phyloP scores from a whole-genome alignment of 2,113 vertebrate species.

The Zapornia atra region DNA sequence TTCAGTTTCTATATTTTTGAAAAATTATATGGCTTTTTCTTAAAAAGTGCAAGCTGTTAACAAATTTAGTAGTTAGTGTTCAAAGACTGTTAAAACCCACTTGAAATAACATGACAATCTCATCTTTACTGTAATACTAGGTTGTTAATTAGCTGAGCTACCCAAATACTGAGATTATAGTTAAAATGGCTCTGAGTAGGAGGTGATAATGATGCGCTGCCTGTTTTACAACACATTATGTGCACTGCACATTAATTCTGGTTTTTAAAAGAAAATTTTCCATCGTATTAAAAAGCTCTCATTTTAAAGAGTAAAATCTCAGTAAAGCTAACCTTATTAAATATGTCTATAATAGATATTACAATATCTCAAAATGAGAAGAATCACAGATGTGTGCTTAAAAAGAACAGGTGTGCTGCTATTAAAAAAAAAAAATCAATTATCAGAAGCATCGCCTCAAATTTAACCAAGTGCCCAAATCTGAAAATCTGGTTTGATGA shows the following conservation, averaged over 20 bases:
- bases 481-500: neutral
- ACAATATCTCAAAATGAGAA: constrained; percentile 3
- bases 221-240: constrained; percentile 57
- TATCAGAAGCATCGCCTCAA: neutral
- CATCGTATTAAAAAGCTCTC: constrained; percentile 2
- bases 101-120: constrained; percentile 68
- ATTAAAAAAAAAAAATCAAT: neutral
- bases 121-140: constrained; percentile 62
- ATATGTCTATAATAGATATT: neutral
- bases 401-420: neutral
- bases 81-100: constrained; percentile 63
- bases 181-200: constrained; percentile 71
- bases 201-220: constrained; percentile 54
- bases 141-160: constrained; percentile 75
- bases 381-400: neutral
- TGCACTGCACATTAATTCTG: constrained; percentile 6
- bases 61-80: constrained; percentile 51
- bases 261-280: constrained; percentile 51
- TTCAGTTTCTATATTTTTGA: constrained; percentile 8
- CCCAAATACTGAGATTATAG: constrained; percentile 68
- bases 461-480: neutral
- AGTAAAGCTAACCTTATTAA: constrained; percentile 52
- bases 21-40: constrained; percentile 43
- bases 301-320: constrained; percentile 32
- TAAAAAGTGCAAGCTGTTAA: constrained; percentile 53